These are phyloP conservation scores for Pammene aurita DNA, from an alignment of 2,888 invertebrate genomes.

Conservation along the genomic window DNA sequence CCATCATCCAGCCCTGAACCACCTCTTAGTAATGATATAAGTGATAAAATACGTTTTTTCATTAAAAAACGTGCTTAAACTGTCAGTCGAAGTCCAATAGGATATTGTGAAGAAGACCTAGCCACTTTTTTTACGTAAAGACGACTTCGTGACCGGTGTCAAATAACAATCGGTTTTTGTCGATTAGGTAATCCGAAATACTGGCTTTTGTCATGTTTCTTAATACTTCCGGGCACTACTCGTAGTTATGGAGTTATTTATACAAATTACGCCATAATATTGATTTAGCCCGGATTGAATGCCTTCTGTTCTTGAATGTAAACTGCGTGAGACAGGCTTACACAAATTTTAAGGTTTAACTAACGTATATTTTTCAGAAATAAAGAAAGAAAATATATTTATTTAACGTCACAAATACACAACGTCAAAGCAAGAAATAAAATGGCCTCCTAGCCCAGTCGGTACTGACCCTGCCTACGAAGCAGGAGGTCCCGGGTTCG, in stretches of 20 bases:
- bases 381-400: too few species aligned
- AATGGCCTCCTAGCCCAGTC: too few species aligned
- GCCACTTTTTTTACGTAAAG: conserved; percentile 26
- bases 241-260: conserved; percentile 35
- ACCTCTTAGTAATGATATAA: neutral
- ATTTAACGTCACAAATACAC: too few species aligned
- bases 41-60: neutral
- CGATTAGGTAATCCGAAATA: conserved; percentile 36
- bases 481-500: too few species aligned
- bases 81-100: neutral
- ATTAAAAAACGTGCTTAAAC: neutral
- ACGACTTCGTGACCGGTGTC: conserved; percentile 37
- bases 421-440: too few species aligned
- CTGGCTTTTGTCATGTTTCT: conserved; percentile 32
- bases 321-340: too few species aligned
- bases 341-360: too few species aligned
- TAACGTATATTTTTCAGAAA: too few species aligned
- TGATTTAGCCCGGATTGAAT: neutral
- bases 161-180: conserved; percentile 27
- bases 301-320: neutral
- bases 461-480: too few species aligned
- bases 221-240: conserved; percentile 38
- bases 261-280: conserved; percentile 32
- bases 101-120: conserved; percentile 22
- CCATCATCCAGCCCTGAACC: neutral